Evolutionary conservation across 2,113 vertebrate species (phyloP), one percentile per base, ranked within the genome.

Genomic region (Chaenogobius annularis): DNA sequence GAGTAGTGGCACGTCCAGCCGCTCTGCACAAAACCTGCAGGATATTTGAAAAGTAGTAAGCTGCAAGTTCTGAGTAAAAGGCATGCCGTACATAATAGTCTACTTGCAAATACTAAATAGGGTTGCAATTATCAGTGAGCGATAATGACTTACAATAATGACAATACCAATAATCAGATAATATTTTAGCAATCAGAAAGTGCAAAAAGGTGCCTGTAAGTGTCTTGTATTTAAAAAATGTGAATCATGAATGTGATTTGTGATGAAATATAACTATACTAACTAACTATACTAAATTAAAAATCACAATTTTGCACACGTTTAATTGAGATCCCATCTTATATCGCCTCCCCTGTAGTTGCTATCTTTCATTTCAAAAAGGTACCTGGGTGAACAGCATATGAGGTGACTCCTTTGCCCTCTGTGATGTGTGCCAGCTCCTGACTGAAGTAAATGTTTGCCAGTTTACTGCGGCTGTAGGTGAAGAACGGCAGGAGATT

Each of bases 401-500:
- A 94, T 3, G 89, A 84, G 0, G 89, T 93, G 48, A 94, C 90
- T 44, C 92, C 94, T 80, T 91, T 93, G 46, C 92, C 92, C 17
- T 93, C 89, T 1, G 79, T 86, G 61, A 93, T 83, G 44, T 84
- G 88, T 11, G 79, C 90, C 67, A 95, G 86, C 65, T 95, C 94
- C 78, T 93, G 91, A 55, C 91, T 94, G 85, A 95, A 95, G 88
- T 94, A 94, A 70, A 94, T 88, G 82, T 94, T 94, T 26, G 93
- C 93, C 86, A 95, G 87, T 76, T 95, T 95, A 82, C 94, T 95
- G 74, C 93, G 92, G 83, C 92, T 93, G 86, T 94, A 94, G 58
- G 94, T 93, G 87, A 94, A 94, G 71, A 95, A 92, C 20, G 93
- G 93, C 62, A 93, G 83, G 31, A 93, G 89, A 78, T 94, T 94